phyloP scores from a whole-genome alignment of 2,113 vertebrate genomes.

The Pampusana beccarii region DNA sequence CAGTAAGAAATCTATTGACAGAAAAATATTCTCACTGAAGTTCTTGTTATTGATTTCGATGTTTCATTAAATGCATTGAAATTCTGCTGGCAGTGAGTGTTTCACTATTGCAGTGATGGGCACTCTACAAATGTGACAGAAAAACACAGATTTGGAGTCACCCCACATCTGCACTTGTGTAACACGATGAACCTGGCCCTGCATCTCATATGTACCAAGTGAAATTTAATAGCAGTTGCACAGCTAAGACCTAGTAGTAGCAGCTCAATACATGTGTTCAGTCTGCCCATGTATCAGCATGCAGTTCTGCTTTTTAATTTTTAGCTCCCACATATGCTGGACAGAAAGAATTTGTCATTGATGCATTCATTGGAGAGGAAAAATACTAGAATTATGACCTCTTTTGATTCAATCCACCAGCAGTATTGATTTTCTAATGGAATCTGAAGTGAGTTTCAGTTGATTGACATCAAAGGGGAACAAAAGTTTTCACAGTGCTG shows the following conservation, averaged over 20 bases:
- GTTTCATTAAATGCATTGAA: constrained; percentile 18
- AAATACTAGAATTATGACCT: constrained; percentile 39
- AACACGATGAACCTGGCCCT: background rate
- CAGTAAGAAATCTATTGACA: background rate
- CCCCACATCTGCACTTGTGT: background rate
- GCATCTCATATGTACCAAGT: background rate
- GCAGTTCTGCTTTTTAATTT: background rate
- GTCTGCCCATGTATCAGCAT: background rate
- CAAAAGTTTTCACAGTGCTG: constrained; percentile 13
- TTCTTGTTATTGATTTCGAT: background rate
- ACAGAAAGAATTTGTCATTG: constrained; percentile 39
- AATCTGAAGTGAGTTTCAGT: constrained; percentile 47
- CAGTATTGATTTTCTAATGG: constrained; percentile 66
- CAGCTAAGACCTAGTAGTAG: background rate
- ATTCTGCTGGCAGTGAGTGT: background rate
- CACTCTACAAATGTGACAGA: background rate
- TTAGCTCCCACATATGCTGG: background rate
- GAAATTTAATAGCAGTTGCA: background rate
- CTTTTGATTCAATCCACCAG: constrained; percentile 58
- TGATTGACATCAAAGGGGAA: constrained; percentile 32
- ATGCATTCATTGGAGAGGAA: constrained; percentile 32
- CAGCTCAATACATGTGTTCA: background rate
- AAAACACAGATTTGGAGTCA: background rate
- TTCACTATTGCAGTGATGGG: background rate
- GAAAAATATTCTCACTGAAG: background rate